These are phyloP conservation scores for Orchesella flavescens DNA, from an alignment of 2,888 invertebrate genomes.

Conservation along the genomic window DNA sequence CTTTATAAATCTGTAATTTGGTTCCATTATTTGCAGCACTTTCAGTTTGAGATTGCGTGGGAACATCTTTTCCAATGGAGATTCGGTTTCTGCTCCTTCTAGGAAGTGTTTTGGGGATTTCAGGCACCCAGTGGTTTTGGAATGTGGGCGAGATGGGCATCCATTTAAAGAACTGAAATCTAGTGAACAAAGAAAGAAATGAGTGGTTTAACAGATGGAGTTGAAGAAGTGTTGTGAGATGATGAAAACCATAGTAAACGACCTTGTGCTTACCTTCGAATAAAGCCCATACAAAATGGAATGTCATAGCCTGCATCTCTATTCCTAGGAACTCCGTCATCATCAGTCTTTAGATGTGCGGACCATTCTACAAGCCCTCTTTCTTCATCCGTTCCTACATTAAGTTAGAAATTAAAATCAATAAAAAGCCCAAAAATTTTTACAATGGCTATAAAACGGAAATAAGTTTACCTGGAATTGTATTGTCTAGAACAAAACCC, in stretches of 20 bases:
- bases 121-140: constrained; percentile 49
- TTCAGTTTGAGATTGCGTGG: constrained; percentile 5
- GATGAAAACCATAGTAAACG: neutral
- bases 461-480: constrained; percentile 73
- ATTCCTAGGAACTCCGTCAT: constrained; percentile 45
- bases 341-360: constrained; percentile 74
- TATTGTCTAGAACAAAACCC: constrained; percentile 74
- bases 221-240: neutral
- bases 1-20: constrained; percentile 50
- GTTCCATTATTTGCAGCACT: constrained; percentile 33
- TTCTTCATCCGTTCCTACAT: constrained; percentile 82
- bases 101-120: constrained; percentile 41
- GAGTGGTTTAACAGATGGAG: too few species aligned
- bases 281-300: constrained; percentile 65
- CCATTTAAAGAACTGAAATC: constrained; percentile 57
- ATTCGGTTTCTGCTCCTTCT: constrained; percentile 54
- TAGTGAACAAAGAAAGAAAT: constrained; percentile 28
- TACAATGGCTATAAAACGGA: constrained; percentile 3
- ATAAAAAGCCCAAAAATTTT: neutral
- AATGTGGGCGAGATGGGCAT: constrained; percentile 70
- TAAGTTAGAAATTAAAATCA: constrained; percentile 10
- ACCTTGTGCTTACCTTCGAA: constrained; percentile 58
- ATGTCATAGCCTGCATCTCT: constrained; percentile 65
- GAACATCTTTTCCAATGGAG: constrained; percentile 51
- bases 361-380: constrained; percentile 84